phyloP scores from a whole-genome alignment of 2,797 vertebrate genomes.

The Ataeniobius toweri region DNA sequence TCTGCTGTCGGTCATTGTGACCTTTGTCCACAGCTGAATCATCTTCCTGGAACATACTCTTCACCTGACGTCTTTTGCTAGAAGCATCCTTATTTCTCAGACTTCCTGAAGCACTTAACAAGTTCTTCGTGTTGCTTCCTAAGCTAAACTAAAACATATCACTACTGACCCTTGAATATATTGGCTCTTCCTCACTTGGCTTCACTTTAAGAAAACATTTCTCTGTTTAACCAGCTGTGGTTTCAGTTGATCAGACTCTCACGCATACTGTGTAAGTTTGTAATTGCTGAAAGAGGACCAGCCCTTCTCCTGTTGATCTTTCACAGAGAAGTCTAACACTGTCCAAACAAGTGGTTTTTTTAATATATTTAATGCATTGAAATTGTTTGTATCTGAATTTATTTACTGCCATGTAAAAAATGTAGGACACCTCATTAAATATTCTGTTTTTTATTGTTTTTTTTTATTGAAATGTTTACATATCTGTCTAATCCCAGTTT shows the following conservation, averaged over 20 bases:
- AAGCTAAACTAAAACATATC: background rate
- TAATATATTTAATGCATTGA: background rate
- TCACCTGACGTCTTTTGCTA: background rate
- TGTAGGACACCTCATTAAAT: background rate
- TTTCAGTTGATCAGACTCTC: background rate
- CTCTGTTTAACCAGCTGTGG: conserved; percentile 49
- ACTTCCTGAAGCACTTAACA: background rate
- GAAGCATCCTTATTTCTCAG: conserved; percentile 8
- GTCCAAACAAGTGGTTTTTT: background rate
- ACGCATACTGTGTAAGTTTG: conserved; percentile 5
- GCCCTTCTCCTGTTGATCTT: background rate
- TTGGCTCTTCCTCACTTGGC: background rate
- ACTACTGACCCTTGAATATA: background rate
- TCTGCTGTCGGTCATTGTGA: background rate
- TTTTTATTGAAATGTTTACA: background rate
- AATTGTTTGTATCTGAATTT: background rate
- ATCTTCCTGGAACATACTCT: background rate
- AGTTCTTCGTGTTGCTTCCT: background rate
- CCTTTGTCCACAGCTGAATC: background rate
- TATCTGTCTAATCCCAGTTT: background rate
- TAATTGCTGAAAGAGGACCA: conserved; percentile 9
- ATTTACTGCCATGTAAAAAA: background rate
- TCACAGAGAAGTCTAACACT: background rate
- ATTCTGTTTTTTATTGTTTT: background rate
- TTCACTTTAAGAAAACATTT: conserved; percentile 10